Conservation (phyloP, 1,140 invertebrate species). For the Amyelois transitella region DNA sequence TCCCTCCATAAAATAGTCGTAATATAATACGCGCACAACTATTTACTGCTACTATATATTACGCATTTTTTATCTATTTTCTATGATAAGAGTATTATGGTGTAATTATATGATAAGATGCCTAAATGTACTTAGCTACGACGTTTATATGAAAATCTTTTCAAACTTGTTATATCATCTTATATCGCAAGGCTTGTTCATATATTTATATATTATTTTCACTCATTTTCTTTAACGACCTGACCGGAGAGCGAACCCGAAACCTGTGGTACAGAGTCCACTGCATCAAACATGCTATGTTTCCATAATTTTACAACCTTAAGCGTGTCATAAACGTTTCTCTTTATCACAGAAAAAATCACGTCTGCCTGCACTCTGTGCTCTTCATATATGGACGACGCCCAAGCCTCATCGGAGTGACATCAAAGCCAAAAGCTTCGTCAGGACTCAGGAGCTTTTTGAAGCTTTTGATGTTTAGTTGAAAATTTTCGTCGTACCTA, state of each 20-base stretch:
- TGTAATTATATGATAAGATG: background rate
- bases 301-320: no score
- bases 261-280: no score
- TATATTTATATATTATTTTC: no score
- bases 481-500: background rate
- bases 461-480: background rate
- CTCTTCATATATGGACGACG: background rate
- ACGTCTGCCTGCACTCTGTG: no score
- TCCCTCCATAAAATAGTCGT: background rate
- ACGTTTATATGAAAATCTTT: no score
- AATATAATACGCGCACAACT: background rate
- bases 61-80: background rate
- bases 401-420: background rate
- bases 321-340: no score
- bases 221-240: no score
- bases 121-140: background rate
- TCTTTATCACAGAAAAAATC: no score
- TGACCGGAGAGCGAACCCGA: no score
- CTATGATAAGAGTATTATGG: background rate
- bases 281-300: no score
- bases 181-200: no score
- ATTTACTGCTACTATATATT: background rate
- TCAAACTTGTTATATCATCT: no score
- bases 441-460: background rate
- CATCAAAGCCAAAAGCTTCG: background rate